Evolutionary conservation across 2,888 invertebrate genomes (phyloP).

Genomic region (Drosophila anomalata): DNA sequence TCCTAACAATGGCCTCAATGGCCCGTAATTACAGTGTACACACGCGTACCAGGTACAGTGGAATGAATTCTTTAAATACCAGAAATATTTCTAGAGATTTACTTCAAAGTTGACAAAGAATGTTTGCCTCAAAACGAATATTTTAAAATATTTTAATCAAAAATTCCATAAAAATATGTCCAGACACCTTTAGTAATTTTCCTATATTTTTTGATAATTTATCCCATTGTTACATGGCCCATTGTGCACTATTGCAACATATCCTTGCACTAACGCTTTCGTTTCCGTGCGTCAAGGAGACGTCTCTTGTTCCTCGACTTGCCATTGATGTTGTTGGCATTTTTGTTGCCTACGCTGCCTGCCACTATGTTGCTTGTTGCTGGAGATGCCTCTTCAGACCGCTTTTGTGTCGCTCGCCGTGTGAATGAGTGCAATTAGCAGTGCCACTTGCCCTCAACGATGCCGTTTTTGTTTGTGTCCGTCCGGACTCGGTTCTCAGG

Average conservation of each 20-base stretch:
- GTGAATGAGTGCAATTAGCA: constrained; percentile 77
- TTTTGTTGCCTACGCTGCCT: constrained; percentile 13
- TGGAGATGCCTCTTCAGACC: constrained; percentile 55
- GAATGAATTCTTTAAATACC: not conserved
- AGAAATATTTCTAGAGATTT: not conserved
- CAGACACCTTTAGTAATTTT: too few relatives aligned
- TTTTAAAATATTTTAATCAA: too few relatives aligned
- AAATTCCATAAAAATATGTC: too few relatives aligned
- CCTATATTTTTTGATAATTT: not conserved
- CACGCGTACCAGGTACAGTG: constrained; percentile 29
- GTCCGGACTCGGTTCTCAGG: constrained; percentile 1
- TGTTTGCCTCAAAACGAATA: too few relatives aligned
- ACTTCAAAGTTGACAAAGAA: too few relatives aligned
- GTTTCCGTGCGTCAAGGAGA: constrained; percentile 73
- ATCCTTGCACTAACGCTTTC: constrained; percentile 79
- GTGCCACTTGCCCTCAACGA: constrained; percentile 61
- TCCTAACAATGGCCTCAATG: constrained; percentile 76
- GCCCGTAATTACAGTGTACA: constrained; percentile 65
- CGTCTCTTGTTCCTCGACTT: constrained; percentile 38
- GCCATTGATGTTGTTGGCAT: constrained; percentile 32
- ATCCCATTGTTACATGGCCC: constrained; percentile 27
- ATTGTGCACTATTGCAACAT: constrained; percentile 69
- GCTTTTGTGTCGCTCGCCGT: constrained; percentile 63
- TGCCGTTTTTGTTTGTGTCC: constrained; percentile 53
- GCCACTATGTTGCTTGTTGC: constrained; percentile 24